Conservation (phyloP, 2,888 invertebrate species). For the Frankliniella intonsa region DNA sequence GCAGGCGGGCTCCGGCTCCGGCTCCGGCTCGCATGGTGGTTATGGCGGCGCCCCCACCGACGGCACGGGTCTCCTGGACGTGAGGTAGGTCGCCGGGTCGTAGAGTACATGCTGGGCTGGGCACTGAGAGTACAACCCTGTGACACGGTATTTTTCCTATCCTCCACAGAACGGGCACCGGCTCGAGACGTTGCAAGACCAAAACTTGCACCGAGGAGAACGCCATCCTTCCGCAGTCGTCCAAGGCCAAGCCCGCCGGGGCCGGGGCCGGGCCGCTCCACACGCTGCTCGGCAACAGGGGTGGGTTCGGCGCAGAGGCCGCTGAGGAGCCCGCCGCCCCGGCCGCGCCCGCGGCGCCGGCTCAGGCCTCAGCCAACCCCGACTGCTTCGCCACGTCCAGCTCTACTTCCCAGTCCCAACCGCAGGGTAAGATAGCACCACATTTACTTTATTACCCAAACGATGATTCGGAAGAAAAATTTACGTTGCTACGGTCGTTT, state of each 20-base stretch:
- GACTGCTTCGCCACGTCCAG: conserved; percentile 21
- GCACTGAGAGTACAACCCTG: too few species aligned
- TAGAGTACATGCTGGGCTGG: too few species aligned
- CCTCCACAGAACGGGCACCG: background rate
- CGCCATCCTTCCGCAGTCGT: background rate
- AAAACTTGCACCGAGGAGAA: conserved; percentile 14
- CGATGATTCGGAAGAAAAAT: too few species aligned
- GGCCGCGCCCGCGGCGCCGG: background rate
- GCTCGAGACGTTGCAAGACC: background rate
- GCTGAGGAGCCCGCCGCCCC: background rate
- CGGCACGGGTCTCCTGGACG: background rate
- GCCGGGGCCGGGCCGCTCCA: background rate
- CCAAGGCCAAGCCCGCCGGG: background rate
- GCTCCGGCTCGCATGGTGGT: background rate
- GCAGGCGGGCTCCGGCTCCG: background rate
- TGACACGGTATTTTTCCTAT: too few species aligned
- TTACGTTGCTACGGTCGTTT: too few species aligned
- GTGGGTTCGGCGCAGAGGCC: background rate
- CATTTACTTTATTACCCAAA: background rate
- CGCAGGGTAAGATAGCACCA: background rate
- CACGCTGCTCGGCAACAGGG: background rate
- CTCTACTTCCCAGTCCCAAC: background rate
- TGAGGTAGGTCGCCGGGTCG: background rate
- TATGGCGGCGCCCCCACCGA: background rate
- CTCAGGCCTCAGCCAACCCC: background rate